A percentile compares a stretch with the other conserved stretches of the same genome.
Evolutionary conservation across 1,140 invertebrate genomes (phyloP).

Genomic region (Hyles vespertilio): DNA sequence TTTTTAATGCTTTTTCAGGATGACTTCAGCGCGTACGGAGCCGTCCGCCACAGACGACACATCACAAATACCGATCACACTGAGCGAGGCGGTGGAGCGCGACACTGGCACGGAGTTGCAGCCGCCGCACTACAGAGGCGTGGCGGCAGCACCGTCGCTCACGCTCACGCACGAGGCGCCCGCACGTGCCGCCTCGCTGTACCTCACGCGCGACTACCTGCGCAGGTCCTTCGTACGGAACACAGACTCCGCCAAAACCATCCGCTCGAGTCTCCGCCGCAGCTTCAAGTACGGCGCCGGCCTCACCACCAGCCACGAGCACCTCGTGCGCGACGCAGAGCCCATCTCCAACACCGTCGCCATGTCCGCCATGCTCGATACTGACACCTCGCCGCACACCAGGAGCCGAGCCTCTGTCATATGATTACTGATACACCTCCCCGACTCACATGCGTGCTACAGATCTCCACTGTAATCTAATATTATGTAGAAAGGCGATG

Average conservation of each 20-base stretch:
- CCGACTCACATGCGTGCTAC: too few species aligned
- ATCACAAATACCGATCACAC: constrained; percentile 58
- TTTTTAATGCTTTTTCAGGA: constrained; percentile 33
- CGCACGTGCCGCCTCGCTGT: constrained; percentile 44
- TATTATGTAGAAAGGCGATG: too few species aligned
- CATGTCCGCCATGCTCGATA: constrained; percentile 45
- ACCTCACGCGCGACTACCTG: constrained; percentile 49
- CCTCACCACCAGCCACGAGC: constrained; percentile 57
- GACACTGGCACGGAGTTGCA: constrained; percentile 19
- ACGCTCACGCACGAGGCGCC: constrained; percentile 42
- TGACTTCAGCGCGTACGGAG: constrained; percentile 47
- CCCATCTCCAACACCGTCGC: constrained; percentile 65
- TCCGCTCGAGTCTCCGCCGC: constrained; percentile 57
- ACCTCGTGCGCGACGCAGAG: constrained; percentile 56
- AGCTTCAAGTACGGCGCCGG: constrained; percentile 58
- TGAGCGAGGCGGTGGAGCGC: constrained; percentile 63
- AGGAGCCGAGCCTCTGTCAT: constrained; percentile 57
- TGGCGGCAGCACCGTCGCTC: constrained; percentile 34
- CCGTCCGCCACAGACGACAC: constrained; percentile 31
- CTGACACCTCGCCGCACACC: constrained; percentile 24
- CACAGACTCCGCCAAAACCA: constrained; percentile 58
- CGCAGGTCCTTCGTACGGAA: constrained; percentile 60
- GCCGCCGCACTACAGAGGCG: constrained; percentile 43
- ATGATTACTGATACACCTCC: constrained; percentile 23
- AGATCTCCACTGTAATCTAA: too few species aligned